Conservation (phyloP, 2,888 invertebrate genomes). For the Cistogaster globosa region DNA sequence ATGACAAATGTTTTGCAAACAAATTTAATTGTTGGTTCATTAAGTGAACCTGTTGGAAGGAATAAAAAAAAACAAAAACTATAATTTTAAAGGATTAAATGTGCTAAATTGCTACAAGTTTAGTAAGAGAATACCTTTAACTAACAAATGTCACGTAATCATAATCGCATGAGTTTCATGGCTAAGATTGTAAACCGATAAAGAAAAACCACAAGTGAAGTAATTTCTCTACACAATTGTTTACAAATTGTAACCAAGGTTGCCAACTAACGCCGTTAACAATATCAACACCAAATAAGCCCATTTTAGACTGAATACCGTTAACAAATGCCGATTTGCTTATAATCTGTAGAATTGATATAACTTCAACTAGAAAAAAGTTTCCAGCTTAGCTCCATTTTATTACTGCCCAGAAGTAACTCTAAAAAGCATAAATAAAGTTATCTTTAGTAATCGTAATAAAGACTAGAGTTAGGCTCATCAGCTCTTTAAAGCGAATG, state of each 20-base stretch:
- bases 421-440: too few relatives aligned
- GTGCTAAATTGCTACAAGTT: conserved; percentile 61
- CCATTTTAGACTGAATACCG: too few relatives aligned
- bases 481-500: too few relatives aligned
- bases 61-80: background rate
- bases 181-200: conserved; percentile 68
- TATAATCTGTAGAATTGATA: too few relatives aligned
- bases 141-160: conserved; percentile 66
- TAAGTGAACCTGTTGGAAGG: conserved; percentile 4
- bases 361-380: too few relatives aligned
- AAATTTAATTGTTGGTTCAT: conserved; percentile 52
- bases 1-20: conserved; percentile 70
- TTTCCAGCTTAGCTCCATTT: too few relatives aligned
- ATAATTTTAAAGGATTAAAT: conserved; percentile 45
- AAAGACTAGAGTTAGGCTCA: too few relatives aligned
- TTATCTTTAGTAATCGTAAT: too few relatives aligned
- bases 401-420: too few relatives aligned
- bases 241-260: background rate
- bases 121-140: conserved; percentile 17
- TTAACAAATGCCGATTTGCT: too few relatives aligned
- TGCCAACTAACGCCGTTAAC: background rate
- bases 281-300: too few relatives aligned
- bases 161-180: conserved; percentile 67
- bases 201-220: conserved; percentile 36
- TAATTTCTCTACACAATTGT: background rate